These are phyloP conservation scores for Nilaparvata lugens DNA, from an alignment of 1,140 invertebrate species.

Conservation along the genomic window DNA sequence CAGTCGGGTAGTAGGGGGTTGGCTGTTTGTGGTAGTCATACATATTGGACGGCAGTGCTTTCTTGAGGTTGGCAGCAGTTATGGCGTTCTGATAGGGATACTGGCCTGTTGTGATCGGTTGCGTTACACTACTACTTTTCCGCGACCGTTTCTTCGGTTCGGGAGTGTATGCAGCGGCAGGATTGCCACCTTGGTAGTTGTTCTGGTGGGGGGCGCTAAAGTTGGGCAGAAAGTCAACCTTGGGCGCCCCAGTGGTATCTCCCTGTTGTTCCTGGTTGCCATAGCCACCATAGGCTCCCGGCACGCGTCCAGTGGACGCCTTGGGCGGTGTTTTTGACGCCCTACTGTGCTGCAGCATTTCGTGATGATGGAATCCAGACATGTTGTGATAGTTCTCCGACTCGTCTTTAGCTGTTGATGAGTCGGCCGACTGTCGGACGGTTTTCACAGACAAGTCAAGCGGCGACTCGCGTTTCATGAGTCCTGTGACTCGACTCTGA, in stretches of 20 bases:
- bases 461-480: constrained; percentile 58
- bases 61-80: background rate
- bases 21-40: constrained; percentile 28
- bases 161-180: background rate
- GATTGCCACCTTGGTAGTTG: background rate
- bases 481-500: constrained; percentile 15
- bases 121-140: constrained; percentile 6
- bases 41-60: constrained; percentile 25
- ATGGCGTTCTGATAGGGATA: background rate
- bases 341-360: background rate
- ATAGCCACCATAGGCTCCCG: constrained; percentile 17
- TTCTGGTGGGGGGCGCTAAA: constrained; percentile 41
- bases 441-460: constrained; percentile 78
- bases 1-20: constrained; percentile 16
- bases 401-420: constrained; percentile 53
- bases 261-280: background rate
- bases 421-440: constrained; percentile 69
- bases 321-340: constrained; percentile 5
- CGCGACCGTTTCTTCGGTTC: constrained; percentile 13
- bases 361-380: constrained; percentile 3
- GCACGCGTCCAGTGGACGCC: background rate
- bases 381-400: background rate
- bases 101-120: background rate
- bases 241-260: constrained; percentile 44
- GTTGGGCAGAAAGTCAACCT: constrained; percentile 59